Evolutionary conservation across 2,797 vertebrate species (phyloP).

Genomic region (Myotis myotis): DNA sequence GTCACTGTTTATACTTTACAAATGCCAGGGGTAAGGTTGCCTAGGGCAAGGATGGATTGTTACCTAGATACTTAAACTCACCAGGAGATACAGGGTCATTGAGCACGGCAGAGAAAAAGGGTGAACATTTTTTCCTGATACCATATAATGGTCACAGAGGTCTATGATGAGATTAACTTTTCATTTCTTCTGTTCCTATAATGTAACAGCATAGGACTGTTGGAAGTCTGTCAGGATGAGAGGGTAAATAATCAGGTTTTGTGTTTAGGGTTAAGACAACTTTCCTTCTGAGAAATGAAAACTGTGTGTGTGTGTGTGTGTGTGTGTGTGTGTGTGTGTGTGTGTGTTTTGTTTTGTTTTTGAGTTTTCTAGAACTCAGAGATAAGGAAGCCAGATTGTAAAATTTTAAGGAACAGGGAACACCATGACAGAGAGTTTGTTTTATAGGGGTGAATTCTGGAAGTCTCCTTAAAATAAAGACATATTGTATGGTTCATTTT

Average conservation of each 20-base stretch:
- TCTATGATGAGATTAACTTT: not conserved
- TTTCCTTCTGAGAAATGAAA: not conserved
- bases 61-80: not conserved
- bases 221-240: not conserved
- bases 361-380: not conserved
- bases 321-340: too few species aligned
- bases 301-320: not conserved
- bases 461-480: not conserved
- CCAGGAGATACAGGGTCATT: not conserved
- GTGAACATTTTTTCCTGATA: not conserved
- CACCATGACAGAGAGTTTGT: not conserved
- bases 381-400: not conserved
- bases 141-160: not conserved
- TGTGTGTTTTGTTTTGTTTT: not conserved
- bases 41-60: not conserved
- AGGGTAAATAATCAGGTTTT: not conserved
- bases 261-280: not conserved
- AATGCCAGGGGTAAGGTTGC: not conserved
- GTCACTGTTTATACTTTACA: not conserved
- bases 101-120: not conserved
- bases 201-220: not conserved
- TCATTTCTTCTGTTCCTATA: not conserved
- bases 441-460: not conserved
- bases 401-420: not conserved
- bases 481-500: not conserved